Conservation (phyloP, 2,797 vertebrate species). For the Menidia menidia region DNA sequence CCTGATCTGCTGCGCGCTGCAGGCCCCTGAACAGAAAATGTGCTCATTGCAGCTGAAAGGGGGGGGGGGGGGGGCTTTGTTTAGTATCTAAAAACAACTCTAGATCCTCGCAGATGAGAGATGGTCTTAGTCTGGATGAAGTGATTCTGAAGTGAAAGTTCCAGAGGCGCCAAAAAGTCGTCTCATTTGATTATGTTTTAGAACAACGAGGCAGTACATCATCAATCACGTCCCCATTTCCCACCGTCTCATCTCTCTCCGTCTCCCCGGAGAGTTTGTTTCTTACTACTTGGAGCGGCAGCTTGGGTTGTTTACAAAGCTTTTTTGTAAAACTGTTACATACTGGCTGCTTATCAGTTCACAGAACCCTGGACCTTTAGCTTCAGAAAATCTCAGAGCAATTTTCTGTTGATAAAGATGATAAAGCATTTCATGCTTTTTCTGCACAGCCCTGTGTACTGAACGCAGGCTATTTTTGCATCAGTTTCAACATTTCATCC, state of each 20-base stretch:
- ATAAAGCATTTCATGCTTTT: not conserved
- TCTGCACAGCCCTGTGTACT: not conserved
- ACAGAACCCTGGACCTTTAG: conserved; percentile 7
- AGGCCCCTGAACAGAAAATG: conserved; percentile 22
- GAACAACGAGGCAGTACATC: not conserved
- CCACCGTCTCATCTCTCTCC: not conserved
- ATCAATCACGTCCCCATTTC: not conserved
- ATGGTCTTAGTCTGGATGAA: conserved; percentile 1
- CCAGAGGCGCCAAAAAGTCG: not conserved
- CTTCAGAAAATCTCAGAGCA: conserved; percentile 11
- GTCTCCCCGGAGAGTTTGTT: not conserved
- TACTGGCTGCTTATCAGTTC: conserved; percentile 8
- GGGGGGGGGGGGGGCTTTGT: not conserved
- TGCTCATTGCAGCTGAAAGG: not conserved
- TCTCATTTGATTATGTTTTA: not conserved
- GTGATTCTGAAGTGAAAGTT: not conserved
- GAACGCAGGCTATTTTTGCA: not conserved
- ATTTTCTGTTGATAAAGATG: not conserved
- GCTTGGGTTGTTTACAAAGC: conserved; percentile 6
- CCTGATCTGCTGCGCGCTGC: conserved; percentile 24
- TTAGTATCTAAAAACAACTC: not conserved
- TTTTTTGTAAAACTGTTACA: conserved; percentile 1
- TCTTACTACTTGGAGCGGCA: conserved; percentile 1
- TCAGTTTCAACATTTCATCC: not conserved
- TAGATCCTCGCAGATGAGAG: not conserved